These are phyloP conservation scores for Carpatolechia fugitivella DNA, from an alignment of 2,888 invertebrate species.

Conservation along the genomic window DNA sequence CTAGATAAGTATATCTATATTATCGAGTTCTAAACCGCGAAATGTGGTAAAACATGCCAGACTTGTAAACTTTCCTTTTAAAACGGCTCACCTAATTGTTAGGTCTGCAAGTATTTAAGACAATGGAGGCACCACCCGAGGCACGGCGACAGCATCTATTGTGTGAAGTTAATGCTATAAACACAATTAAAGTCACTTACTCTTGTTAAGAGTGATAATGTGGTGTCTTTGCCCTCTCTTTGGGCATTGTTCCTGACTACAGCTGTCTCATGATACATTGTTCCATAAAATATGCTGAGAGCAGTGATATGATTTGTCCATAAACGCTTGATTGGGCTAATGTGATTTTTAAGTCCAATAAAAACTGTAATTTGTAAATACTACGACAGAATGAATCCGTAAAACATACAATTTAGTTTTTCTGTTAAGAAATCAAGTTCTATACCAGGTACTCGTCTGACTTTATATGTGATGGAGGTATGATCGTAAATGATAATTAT, in stretches of 20 bases:
- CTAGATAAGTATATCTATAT: too few relatives aligned
- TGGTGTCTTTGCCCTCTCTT: constrained; percentile 65
- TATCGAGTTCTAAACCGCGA: neutral
- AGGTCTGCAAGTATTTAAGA: constrained; percentile 24
- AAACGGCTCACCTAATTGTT: constrained; percentile 3
- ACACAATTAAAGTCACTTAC: constrained; percentile 76
- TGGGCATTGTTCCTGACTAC: constrained; percentile 38
- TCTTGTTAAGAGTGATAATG: constrained; percentile 70
- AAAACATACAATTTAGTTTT: too few relatives aligned
- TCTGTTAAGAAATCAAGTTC: too few relatives aligned
- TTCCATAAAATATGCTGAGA: constrained; percentile 8
- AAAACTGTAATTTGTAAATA: too few relatives aligned
- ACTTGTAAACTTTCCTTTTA: neutral
- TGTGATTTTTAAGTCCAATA: too few relatives aligned
- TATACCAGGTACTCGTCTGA: too few relatives aligned
- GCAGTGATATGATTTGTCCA: neutral
- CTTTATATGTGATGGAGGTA: too few relatives aligned
- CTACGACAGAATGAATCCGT: too few relatives aligned
- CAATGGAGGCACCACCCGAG: constrained; percentile 34
- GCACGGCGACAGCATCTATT: constrained; percentile 43
- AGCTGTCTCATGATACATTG: constrained; percentile 32
- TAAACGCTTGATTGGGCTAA: neutral
- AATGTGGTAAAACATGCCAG: neutral
- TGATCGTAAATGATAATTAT: too few relatives aligned
- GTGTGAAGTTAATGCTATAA: constrained; percentile 67